A percentile compares a stretch with the other conserved stretches of the same genome.
Evolutionary conservation across 2,797 vertebrate genomes (phyloP).

Genomic region (Galago senegalensis): DNA sequence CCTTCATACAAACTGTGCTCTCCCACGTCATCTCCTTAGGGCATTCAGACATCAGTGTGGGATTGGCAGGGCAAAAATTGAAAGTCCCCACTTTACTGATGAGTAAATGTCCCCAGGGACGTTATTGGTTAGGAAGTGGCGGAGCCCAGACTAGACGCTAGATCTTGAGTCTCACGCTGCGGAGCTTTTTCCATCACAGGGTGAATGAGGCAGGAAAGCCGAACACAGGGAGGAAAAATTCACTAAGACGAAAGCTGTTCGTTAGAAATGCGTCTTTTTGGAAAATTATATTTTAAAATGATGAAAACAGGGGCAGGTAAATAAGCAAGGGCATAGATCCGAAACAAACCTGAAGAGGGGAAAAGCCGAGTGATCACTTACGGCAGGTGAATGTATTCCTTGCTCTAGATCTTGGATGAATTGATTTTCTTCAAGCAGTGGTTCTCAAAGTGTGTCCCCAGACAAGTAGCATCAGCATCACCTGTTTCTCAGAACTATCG

Average conservation of each 20-base stretch:
- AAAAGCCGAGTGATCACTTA: not conserved
- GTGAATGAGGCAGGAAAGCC: slow-evolving; percentile 51
- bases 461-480: not conserved
- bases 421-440: slow-evolving; percentile 29
- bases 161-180: slow-evolving; percentile 24
- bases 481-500: not conserved
- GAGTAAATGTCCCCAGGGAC: slow-evolving; percentile 52
- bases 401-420: slow-evolving; percentile 2
- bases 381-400: slow-evolving; percentile 25
- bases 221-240: not conserved
- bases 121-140: slow-evolving; percentile 51
- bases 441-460: not conserved
- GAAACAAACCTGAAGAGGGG: not conserved
- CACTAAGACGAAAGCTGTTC: slow-evolving; percentile 20
- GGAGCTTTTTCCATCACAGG: slow-evolving; percentile 39
- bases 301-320: not conserved
- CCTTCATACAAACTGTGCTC: not conserved
- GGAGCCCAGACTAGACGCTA: slow-evolving; percentile 41
- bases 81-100: slow-evolving; percentile 49
- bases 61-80: slow-evolving; percentile 56
- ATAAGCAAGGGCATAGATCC: not conserved
- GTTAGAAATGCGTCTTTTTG: slow-evolving; percentile 55
- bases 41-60: slow-evolving; percentile 20
- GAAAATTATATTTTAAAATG: slow-evolving; percentile 37
- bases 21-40: slow-evolving; percentile 39